Conservation (phyloP, 2,113 vertebrate species). For the Notarius quadriscutis region DNA sequence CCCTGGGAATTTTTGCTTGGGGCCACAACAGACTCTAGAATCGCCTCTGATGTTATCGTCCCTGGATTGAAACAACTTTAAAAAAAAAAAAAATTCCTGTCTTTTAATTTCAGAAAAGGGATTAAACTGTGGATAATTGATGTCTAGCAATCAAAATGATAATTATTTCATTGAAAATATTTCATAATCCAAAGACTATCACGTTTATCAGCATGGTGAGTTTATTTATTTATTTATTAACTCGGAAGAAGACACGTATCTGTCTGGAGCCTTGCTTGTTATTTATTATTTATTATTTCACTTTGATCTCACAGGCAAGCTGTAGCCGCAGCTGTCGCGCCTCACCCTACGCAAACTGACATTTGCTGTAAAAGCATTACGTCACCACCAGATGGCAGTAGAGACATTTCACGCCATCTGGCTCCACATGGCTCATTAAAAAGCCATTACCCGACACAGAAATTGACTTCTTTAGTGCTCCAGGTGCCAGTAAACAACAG, state of each 20-base stretch:
- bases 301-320: constrained; percentile 11
- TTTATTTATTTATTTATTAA: neutral
- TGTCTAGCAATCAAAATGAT: neutral
- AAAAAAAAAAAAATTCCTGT: neutral
- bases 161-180: neutral
- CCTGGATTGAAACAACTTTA: neutral
- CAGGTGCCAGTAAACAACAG: constrained; percentile 26
- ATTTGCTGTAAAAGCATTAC: neutral
- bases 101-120: neutral
- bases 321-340: neutral
- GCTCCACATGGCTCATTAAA: neutral
- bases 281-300: constrained; percentile 20
- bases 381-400: constrained; percentile 31
- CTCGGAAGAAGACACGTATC: neutral
- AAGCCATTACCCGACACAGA: neutral
- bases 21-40: no score
- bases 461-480: neutral
- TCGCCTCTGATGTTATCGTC: no score
- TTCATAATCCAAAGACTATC: neutral
- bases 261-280: neutral
- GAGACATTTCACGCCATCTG: neutral
- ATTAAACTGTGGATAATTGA: neutral
- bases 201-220: neutral
- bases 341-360: no score
- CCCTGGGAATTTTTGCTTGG: no score